Percentiles rank a stretch among this genome's conserved stretches.
Conservation (phyloP, 2,797 vertebrate genomes). For the Chromis chromis region DNA sequence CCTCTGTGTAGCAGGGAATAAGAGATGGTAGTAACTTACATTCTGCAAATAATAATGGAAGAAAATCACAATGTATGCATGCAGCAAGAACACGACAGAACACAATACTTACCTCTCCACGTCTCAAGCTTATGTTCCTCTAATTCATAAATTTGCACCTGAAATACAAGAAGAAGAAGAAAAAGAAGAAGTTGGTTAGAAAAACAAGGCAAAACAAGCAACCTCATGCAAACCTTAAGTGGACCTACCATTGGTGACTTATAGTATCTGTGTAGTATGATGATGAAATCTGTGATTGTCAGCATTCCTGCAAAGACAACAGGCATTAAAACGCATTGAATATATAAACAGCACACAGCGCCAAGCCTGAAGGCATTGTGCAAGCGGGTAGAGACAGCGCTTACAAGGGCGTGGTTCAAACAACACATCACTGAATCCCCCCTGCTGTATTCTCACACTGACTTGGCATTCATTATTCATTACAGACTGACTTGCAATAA, state of each 20-base stretch:
- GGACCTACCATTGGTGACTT: slow-evolving; percentile 96
- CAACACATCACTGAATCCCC: slow-evolving; percentile 28
- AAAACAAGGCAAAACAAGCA: background rate
- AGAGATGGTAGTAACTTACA: background rate
- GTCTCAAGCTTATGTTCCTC: slow-evolving; percentile 99
- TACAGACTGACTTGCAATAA: slow-evolving; percentile 55
- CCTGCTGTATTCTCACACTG: slow-evolving; percentile 44
- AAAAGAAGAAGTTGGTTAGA: background rate
- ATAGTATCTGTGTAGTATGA: slow-evolving; percentile 99
- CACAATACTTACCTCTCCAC: slow-evolving; percentile 90
- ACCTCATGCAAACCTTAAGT: background rate
- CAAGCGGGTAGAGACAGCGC: slow-evolving; percentile 21
- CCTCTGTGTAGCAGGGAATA: slow-evolving; percentile 83
- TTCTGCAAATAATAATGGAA: background rate
- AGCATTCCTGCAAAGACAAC: slow-evolving; percentile 91
- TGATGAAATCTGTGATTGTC: slow-evolving; percentile 99
- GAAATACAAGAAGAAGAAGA: slow-evolving; percentile 31
- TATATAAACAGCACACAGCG: background rate
- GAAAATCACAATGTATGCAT: background rate
- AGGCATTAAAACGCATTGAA: slow-evolving; percentile 22
- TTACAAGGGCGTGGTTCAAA: slow-evolving; percentile 58
- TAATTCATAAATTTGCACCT: slow-evolving; percentile 99
- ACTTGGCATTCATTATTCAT: slow-evolving; percentile 75
- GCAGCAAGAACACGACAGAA: background rate
- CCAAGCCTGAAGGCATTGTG: slow-evolving; percentile 24